Conservation (phyloP, 2,797 vertebrate species). For the Myotis planiceps region DNA sequence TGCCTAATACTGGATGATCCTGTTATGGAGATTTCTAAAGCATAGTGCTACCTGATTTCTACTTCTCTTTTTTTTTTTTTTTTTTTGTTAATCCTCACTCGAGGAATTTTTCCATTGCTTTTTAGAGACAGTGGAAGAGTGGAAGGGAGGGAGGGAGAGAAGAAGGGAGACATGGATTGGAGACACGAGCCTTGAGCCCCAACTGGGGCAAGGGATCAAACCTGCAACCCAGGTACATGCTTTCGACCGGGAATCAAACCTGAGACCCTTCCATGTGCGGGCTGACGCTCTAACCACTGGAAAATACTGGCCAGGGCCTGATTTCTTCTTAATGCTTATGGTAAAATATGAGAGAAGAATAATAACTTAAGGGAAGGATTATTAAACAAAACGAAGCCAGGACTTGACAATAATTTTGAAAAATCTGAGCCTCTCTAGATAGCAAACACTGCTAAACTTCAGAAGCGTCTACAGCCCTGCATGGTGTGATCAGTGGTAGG, state of each 20-base stretch:
- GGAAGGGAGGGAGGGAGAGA: not conserved
- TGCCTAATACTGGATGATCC: not conserved
- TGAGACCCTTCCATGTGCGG: not conserved
- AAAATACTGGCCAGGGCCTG: not conserved
- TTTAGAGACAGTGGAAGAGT: not conserved
- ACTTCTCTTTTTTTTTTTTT: not conserved
- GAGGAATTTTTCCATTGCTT: not conserved
- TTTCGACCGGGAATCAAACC: not conserved
- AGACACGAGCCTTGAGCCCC: no score
- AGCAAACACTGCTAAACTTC: not conserved
- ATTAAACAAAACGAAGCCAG: not conserved
- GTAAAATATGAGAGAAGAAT: not conserved
- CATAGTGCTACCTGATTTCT: not conserved
- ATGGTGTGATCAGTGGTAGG: not conserved
- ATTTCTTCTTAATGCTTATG: not conserved
- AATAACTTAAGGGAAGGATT: not conserved
- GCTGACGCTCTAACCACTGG: not conserved
- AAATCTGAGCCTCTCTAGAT: not conserved
- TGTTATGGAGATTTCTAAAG: not conserved
- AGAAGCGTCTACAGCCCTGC: no score
- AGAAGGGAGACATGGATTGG: not conserved
- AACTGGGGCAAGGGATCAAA: not conserved
- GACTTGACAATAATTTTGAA: not conserved
- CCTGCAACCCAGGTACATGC: not conserved
- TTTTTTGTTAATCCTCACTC: not conserved